Percentiles rank a stretch among this genome's conserved stretches.
These are phyloP conservation scores for Siphamia tubifer DNA, from an alignment of 2,113 vertebrate species.

Conservation along the genomic window DNA sequence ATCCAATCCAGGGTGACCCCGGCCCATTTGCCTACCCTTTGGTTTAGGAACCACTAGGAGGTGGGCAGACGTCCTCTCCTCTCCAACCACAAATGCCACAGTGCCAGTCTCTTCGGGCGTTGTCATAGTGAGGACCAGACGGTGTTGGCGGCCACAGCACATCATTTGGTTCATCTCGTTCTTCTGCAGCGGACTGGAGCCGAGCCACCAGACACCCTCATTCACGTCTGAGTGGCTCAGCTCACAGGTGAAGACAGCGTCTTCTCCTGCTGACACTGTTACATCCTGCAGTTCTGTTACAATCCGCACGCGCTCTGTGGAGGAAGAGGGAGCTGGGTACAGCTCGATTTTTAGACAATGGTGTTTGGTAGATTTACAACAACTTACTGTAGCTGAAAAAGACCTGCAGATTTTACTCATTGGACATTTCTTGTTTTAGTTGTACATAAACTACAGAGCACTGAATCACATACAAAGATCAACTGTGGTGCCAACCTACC, in stretches of 20 bases:
- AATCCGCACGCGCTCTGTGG: slow-evolving; percentile 81
- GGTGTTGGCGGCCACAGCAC: slow-evolving; percentile 85
- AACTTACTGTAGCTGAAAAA: neutral
- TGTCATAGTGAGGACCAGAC: slow-evolving; percentile 90
- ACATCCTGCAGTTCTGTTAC: slow-evolving; percentile 85
- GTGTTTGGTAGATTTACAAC: neutral
- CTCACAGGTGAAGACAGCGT: slow-evolving; percentile 89
- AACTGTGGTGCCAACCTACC: slow-evolving; percentile 72
- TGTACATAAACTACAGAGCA: too few species aligned
- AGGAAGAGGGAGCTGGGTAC: slow-evolving; percentile 27
- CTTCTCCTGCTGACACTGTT: slow-evolving; percentile 85
- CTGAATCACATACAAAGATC: neutral
- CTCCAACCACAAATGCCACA: slow-evolving; percentile 75
- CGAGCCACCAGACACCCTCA: slow-evolving; percentile 88
- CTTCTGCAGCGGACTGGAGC: slow-evolving; percentile 83
- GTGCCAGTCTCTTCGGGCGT: slow-evolving; percentile 88
- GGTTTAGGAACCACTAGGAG: slow-evolving; percentile 82
- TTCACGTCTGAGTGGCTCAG: slow-evolving; percentile 85
- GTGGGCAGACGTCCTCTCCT: slow-evolving; percentile 71
- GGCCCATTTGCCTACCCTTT: slow-evolving; percentile 78
- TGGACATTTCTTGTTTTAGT: neutral
- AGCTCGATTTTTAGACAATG: slow-evolving; percentile 25
- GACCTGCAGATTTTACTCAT: neutral
- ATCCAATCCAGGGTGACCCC: too few species aligned
- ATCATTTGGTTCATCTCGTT: slow-evolving; percentile 92